Percentiles rank a stretch among this genome's conserved stretches.
Evolutionary conservation across 2,888 invertebrate species (phyloP).

Genomic region (Myathropa florea): DNA sequence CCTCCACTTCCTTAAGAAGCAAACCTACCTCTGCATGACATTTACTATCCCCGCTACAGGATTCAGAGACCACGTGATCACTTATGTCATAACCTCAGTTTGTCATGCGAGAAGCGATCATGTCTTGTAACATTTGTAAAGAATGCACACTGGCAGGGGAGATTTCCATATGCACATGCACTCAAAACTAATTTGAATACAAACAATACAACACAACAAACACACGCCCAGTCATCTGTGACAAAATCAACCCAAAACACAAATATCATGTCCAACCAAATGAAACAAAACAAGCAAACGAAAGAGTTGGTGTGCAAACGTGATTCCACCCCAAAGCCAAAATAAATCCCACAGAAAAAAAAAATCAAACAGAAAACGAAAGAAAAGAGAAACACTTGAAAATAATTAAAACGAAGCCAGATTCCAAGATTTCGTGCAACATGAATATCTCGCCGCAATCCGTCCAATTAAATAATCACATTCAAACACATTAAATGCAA

Average conservation of each 20-base stretch:
- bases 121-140: not conserved
- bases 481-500: slow-evolving; percentile 52
- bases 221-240: not conserved
- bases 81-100: not conserved
- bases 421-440: slow-evolving; percentile 30
- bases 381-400: slow-evolving; percentile 10
- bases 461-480: slow-evolving; percentile 62
- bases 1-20: not conserved
- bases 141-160: not conserved
- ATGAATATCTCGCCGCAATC: slow-evolving; percentile 37
- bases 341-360: not conserved
- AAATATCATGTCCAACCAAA: slow-evolving; percentile 10
- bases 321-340: not conserved
- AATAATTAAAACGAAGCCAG: slow-evolving; percentile 33
- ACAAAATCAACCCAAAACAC: not conserved
- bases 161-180: not conserved
- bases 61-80: not conserved
- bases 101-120: not conserved
- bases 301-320: slow-evolving; percentile 37
- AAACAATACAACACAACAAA: not conserved
- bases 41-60: not conserved
- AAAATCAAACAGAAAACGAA: not conserved
- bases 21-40: not conserved
- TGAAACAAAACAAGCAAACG: not conserved
- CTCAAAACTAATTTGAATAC: not conserved